Percentiles rank a stretch among this genome's conserved stretches.
phyloP scores from a whole-genome alignment of 2,113 vertebrate genomes.

The Puffinus mauretanicus region DNA sequence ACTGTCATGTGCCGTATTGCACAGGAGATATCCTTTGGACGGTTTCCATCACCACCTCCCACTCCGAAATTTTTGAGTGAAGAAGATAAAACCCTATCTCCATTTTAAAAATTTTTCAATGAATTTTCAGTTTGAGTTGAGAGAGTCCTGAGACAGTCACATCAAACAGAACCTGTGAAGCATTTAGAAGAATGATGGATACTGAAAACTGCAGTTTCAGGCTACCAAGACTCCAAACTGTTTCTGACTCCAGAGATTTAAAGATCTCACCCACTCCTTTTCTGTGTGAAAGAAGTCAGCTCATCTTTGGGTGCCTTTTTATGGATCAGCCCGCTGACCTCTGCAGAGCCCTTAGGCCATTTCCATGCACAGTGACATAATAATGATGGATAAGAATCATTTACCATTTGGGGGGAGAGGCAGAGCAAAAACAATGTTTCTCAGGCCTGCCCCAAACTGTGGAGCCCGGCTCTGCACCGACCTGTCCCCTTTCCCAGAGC shows the following conservation, averaged over 20 bases:
- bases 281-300: background rate
- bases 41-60: background rate
- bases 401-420: background rate
- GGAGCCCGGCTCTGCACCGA: background rate
- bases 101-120: background rate
- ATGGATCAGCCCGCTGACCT: background rate
- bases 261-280: background rate
- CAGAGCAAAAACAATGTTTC: background rate
- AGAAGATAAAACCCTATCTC: background rate
- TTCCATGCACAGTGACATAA: conserved; percentile 2
- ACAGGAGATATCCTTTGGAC: background rate
- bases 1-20: background rate
- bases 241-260: background rate
- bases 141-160: background rate
- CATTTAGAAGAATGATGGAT: background rate
- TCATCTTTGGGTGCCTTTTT: background rate
- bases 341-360: background rate
- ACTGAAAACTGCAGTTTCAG: background rate
- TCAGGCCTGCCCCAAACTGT: background rate
- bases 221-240: background rate
- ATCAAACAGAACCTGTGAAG: background rate
- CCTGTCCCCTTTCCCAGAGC: conserved; percentile 40
- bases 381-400: conserved; percentile 58
- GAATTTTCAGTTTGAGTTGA: background rate
- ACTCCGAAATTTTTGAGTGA: background rate